phyloP scores from a whole-genome alignment of 2,113 vertebrate species.

The Odontesthes bonariensis region DNA sequence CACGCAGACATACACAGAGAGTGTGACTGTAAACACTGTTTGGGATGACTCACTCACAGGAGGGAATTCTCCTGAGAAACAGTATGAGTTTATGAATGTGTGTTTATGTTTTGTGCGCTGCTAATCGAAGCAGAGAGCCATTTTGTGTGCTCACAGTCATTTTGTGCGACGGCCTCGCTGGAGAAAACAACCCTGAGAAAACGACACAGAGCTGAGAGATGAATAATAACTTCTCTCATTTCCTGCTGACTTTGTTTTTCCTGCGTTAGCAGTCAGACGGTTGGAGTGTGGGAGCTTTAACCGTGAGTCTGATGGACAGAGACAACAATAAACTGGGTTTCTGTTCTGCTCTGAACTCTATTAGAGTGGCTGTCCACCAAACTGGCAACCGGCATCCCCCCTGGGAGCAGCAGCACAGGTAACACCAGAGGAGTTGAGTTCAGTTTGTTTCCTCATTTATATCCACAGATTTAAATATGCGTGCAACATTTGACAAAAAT shows the following conservation, averaged over 20 bases:
- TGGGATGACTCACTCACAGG: constrained; percentile 24
- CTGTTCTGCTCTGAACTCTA: background rate
- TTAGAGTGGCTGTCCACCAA: background rate
- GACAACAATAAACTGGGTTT: constrained; percentile 2
- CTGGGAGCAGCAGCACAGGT: background rate
- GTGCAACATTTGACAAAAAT: no score
- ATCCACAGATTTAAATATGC: no score
- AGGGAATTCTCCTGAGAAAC: constrained; percentile 11
- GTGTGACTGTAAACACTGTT: constrained; percentile 29
- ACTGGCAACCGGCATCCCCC: background rate
- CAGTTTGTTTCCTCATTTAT: no score
- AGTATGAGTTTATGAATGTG: no score
- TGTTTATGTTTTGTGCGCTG: background rate
- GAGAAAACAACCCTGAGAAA: background rate
- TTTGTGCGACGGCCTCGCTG: background rate
- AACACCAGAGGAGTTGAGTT: no score
- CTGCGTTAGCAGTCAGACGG: background rate
- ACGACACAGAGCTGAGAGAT: background rate
- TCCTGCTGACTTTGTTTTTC: background rate
- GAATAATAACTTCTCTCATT: background rate
- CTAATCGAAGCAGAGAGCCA: constrained; percentile 26
- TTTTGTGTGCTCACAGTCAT: constrained; percentile 4
- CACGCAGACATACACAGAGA: background rate
- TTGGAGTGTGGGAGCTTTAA: background rate
- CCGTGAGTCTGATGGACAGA: constrained; percentile 9